Evolutionary conservation across 2,888 invertebrate genomes (phyloP), one percentile per base, ranked within the genome.

Genomic region (Eupithecia tripunctaria): DNA sequence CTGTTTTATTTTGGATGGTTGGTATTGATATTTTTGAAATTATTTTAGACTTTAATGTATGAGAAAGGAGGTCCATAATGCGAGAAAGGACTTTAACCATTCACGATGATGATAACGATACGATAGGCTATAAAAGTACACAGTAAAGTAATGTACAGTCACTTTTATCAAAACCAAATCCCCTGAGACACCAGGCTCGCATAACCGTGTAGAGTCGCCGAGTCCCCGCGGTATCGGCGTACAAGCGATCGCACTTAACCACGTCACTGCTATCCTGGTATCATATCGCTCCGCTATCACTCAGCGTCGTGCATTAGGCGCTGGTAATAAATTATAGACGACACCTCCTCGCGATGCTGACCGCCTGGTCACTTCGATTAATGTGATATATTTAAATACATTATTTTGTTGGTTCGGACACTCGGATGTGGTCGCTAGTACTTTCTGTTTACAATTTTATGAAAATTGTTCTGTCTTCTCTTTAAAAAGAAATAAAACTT

Each of bases 161-260:
- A 59, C 41, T 65, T 62, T 71, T 75, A 75, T 77, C 75, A 72
- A 67, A 71, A 38, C 70, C 68, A 69, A 75, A 73, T 56, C 75
- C 76, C 75, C 29, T 36, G 74, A 67, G 69, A 67, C 85, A 89
- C 89, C 79, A 86, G 85, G 86, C 81, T 76, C 79, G 82, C 86
- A 88, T 86, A 84, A 82, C 81, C 84, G 86, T 80, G 85, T 85
- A 85, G 90, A 56, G 56, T 56, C 56, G 87, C 80, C 86, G 85
- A 86, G 83, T 88, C 87, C 89, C 88, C 81, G 82, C 85, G 90
- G 87, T 94, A 94, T 94, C 94, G 84, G 86, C 81, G 81, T 90
- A 93, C 94, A 94, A 92, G 94, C 91, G 93, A 93, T 93, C 91
- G 93, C 93, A 93, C 93, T 94, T 91, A 93, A 84, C 88, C 88